Conservation (phyloP, 1,140 invertebrate species). For the Nasonia giraulti region DNA sequence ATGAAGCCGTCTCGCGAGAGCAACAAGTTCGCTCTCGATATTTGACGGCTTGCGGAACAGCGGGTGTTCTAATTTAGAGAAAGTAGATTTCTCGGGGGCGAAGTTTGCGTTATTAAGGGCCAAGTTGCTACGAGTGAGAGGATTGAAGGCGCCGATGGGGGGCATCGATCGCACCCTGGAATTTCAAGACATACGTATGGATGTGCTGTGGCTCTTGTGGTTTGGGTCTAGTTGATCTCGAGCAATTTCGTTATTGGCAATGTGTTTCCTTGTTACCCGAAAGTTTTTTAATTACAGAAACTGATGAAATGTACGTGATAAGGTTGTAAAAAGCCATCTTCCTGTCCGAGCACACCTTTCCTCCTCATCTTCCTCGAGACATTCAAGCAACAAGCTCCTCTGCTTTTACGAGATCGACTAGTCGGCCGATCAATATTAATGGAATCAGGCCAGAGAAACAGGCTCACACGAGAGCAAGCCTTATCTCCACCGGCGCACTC, state of each 20-base stretch:
- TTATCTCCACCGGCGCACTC: background rate
- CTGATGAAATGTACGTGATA: too few species aligned
- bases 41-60: background rate
- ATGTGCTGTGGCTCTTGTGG: too few species aligned
- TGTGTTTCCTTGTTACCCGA: too few species aligned
- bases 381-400: background rate
- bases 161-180: constrained; percentile 51
- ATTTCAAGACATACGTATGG: too few species aligned
- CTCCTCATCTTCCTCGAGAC: background rate
- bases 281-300: too few species aligned
- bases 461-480: background rate
- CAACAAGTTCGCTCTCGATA: constrained; percentile 8
- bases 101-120: background rate
- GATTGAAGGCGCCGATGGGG: constrained; percentile 55
- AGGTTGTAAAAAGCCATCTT: background rate
- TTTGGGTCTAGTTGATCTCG: too few species aligned
- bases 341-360: background rate
- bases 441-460: background rate
- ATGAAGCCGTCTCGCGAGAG: background rate
- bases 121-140: background rate
- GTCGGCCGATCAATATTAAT: constrained; percentile 24
- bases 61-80: background rate
- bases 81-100: background rate
- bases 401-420: constrained; percentile 15
- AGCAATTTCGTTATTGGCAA: too few species aligned